A percentile compares a stretch with the other conserved stretches of the same genome.
Conservation (phyloP, 1,140 invertebrate genomes). For the Macrocentrus cingulum region DNA sequence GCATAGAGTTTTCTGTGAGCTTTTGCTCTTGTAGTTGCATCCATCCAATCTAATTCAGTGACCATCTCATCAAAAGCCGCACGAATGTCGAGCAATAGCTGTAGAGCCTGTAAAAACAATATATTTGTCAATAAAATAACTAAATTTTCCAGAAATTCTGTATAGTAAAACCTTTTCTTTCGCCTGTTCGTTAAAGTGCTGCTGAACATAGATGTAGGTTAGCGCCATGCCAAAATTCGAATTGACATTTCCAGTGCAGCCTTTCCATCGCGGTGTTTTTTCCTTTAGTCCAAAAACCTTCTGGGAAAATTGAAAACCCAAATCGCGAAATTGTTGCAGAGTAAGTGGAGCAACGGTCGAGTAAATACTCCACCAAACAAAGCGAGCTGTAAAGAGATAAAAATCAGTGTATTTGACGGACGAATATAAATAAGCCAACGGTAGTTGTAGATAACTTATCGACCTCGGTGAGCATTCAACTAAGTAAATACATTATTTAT, state of each 20-base stretch:
- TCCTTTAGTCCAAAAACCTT: conserved; percentile 66
- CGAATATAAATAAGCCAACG: neutral
- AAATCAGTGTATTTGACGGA: neutral
- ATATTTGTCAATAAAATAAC: neutral
- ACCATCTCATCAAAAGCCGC: conserved; percentile 73
- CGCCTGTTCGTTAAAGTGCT: conserved; percentile 69
- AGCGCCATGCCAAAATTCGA: conserved; percentile 78
- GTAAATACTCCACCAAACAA: conserved; percentile 69
- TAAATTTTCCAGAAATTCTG: neutral
- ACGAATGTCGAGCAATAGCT: conserved; percentile 76
- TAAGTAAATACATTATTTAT: too few species aligned
- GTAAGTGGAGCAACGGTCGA: conserved; percentile 68
- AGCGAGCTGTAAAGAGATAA: conserved; percentile 59
- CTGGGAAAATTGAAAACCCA: conserved; percentile 65
- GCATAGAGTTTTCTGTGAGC: conserved; percentile 67
- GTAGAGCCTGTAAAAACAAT: conserved; percentile 61
- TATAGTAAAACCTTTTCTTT: conserved; percentile 65
- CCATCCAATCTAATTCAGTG: conserved; percentile 76
- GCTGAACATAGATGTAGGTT: conserved; percentile 73
- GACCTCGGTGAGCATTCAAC: conserved; percentile 36
- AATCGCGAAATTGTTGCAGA: conserved; percentile 61
- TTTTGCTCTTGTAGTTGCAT: conserved; percentile 65
- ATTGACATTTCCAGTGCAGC: conserved; percentile 74
- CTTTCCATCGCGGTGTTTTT: conserved; percentile 69
- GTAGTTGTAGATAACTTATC: conserved; percentile 34